Evolutionary conservation across 2,888 invertebrate species (phyloP).

Genomic region (Drosophila mimetica): DNA sequence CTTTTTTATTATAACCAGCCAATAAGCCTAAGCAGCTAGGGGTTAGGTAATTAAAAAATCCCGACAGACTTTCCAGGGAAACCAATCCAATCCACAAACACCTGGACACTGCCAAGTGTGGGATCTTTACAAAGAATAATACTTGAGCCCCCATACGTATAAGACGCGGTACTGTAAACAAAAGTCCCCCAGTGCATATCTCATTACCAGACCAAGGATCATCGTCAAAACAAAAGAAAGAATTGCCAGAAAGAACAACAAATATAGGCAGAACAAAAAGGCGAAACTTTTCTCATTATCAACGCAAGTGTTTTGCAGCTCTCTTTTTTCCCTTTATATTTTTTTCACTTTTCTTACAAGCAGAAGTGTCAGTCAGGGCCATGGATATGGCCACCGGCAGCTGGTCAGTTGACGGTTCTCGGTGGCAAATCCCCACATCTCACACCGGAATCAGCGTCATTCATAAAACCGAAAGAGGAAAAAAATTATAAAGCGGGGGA

Average conservation of each 20-base stretch:
- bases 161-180: conserved; percentile 55
- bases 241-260: conserved; percentile 33
- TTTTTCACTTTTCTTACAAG: not conserved
- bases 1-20: not conserved
- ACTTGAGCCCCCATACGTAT: not conserved
- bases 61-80: conserved; percentile 20
- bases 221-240: conserved; percentile 46
- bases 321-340: conserved; percentile 18
- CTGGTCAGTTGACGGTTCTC: conserved; percentile 38
- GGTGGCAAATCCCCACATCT: conserved; percentile 20
- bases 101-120: conserved; percentile 20
- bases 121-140: conserved; percentile 23
- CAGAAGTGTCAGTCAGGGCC: conserved; percentile 42
- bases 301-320: conserved; percentile 69
- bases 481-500: conserved; percentile 40
- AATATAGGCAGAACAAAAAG: conserved; percentile 15
- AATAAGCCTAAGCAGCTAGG: conserved; percentile 11
- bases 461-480: conserved; percentile 16
- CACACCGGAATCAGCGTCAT: conserved; percentile 51
- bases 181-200: conserved; percentile 61
- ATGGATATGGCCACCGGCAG: conserved; percentile 56
- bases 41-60: conserved; percentile 21
- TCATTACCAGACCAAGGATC: conserved; percentile 69
- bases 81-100: conserved; percentile 21
- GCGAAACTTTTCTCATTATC: conserved; percentile 70